A percentile compares a stretch with the other conserved stretches of the same genome.
These are phyloP conservation scores for Noctua comes DNA, from an alignment of 2,888 invertebrate species.

Conservation along the genomic window DNA sequence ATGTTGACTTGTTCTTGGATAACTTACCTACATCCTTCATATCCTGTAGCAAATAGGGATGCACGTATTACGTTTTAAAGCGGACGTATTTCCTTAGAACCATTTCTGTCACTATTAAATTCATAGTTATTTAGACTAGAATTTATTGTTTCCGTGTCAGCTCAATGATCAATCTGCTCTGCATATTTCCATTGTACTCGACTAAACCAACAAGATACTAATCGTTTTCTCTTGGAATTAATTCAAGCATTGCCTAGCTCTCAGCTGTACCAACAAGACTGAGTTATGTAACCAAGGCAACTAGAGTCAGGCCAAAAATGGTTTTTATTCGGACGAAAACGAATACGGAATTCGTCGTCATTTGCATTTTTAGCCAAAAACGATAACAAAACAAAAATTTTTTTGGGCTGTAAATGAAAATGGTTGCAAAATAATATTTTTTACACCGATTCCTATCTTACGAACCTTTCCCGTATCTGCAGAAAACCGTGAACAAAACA, in stretches of 20 bases:
- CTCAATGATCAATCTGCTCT: conserved; percentile 28
- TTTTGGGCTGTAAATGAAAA: neutral
- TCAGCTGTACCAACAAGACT: conserved; percentile 14
- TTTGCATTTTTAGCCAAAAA: neutral
- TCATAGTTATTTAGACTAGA: neutral
- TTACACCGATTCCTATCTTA: neutral
- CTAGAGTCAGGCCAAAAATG: conserved; percentile 5
- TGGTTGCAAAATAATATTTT: neutral
- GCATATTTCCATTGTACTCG: conserved; percentile 18
- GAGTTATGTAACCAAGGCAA: conserved; percentile 31
- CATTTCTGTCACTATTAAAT: conserved; percentile 11
- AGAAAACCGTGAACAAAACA: neutral
- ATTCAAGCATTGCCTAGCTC: conserved; percentile 21
- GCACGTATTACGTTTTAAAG: neutral
- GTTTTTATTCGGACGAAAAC: neutral
- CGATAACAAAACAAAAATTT: neutral
- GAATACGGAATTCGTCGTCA: neutral
- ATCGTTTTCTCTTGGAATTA: conserved; percentile 41
- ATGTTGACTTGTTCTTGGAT: neutral
- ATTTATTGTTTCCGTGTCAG: conserved; percentile 22
- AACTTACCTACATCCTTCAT: neutral
- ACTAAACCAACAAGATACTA: conserved; percentile 33
- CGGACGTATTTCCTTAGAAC: neutral
- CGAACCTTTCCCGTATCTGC: neutral
- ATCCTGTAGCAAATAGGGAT: neutral